Conservation (phyloP, 2,888 invertebrate species). For the Leptogaster cylindrica region DNA sequence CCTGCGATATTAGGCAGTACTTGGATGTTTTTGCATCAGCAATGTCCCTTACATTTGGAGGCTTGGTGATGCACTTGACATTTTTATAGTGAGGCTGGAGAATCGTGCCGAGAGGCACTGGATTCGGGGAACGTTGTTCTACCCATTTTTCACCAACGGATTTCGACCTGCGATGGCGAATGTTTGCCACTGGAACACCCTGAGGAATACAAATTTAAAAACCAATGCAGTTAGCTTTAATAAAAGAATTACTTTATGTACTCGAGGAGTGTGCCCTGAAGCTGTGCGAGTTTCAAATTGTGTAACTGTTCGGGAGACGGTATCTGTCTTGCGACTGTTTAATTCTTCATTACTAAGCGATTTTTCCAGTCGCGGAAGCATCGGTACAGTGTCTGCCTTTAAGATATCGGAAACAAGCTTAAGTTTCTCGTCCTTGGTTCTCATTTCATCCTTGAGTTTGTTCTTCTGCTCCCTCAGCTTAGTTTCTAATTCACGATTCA, state of each 20-base stretch:
- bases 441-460: conserved; percentile 66
- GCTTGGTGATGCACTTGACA: conserved; percentile 82
- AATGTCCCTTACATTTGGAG: conserved; percentile 80
- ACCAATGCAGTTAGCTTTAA: background rate
- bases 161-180: conserved; percentile 78
- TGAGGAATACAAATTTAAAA: conserved; percentile 54
- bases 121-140: conserved; percentile 82
- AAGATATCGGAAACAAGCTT: conserved; percentile 68
- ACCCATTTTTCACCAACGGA: conserved; percentile 84
- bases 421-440: conserved; percentile 68
- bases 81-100: conserved; percentile 84
- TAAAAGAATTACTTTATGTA: conserved; percentile 48
- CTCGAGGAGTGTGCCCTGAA: conserved; percentile 44
- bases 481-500: conserved; percentile 72
- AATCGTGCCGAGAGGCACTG: conserved; percentile 86
- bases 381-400: conserved; percentile 61
- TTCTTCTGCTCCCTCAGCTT: conserved; percentile 68
- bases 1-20: conserved; percentile 92
- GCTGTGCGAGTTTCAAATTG: background rate
- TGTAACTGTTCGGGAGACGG: conserved; percentile 37
- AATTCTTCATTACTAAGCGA: conserved; percentile 57
- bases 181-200: conserved; percentile 74
- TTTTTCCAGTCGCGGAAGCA: conserved; percentile 52
- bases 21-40: conserved; percentile 75
- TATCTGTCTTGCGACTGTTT: conserved; percentile 25